Conservation (phyloP, 1,140 invertebrate genomes). For the Temnothorax longispinosus region DNA sequence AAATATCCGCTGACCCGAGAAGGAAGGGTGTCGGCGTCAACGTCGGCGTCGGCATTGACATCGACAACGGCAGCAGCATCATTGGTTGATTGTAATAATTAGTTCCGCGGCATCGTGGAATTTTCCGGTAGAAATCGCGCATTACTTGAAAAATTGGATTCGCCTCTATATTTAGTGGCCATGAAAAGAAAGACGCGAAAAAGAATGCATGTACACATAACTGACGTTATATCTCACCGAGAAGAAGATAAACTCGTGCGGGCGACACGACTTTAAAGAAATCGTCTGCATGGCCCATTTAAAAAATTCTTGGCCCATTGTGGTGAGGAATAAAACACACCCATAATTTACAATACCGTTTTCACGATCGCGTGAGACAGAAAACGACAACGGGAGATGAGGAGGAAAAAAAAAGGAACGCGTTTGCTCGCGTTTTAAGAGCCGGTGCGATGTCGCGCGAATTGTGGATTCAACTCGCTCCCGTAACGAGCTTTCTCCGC, state of each 20-base stretch:
- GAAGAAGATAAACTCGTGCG: constrained; percentile 64
- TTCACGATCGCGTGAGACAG: constrained; percentile 58
- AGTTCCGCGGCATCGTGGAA: constrained; percentile 60
- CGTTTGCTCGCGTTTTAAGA: constrained; percentile 51
- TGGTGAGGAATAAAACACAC: constrained; percentile 55
- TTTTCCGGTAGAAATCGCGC: constrained; percentile 74
- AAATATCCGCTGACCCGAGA: constrained; percentile 68
- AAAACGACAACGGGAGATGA: not conserved
- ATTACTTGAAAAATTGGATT: constrained; percentile 76
- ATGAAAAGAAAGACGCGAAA: constrained; percentile 27
- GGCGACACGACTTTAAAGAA: constrained; percentile 59
- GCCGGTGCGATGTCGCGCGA: constrained; percentile 55
- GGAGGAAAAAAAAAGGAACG: constrained; percentile 8
- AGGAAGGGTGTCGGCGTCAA: constrained; percentile 57
- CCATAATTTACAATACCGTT: constrained; percentile 66
- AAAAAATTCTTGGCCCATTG: constrained; percentile 52
- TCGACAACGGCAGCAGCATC: no score
- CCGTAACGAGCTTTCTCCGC: constrained; percentile 47
- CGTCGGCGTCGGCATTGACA: constrained; percentile 32
- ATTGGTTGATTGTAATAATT: constrained; percentile 71
- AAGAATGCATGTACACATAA: constrained; percentile 39
- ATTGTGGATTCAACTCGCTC: constrained; percentile 49
- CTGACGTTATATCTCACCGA: constrained; percentile 51
- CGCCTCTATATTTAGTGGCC: constrained; percentile 67
- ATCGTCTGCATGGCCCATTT: constrained; percentile 61